Percentiles rank a stretch among this genome's conserved stretches.
phyloP scores from a whole-genome alignment of 2,888 invertebrate species.

The Meandrusa payeni region DNA sequence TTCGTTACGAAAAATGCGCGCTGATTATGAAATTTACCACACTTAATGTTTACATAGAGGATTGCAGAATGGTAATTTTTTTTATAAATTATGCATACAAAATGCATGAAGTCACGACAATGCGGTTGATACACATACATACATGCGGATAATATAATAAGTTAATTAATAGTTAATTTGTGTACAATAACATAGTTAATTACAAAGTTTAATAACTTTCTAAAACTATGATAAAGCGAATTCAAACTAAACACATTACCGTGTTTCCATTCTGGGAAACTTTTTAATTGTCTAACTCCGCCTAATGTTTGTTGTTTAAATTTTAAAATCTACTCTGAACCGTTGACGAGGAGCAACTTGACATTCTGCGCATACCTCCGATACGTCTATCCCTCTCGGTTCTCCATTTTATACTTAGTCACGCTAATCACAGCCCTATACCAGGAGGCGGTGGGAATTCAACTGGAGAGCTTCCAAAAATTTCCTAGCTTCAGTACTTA shows the following conservation, averaged over 20 bases:
- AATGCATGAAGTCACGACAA: too few species aligned
- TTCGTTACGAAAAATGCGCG: too few species aligned
- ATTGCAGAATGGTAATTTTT: too few species aligned
- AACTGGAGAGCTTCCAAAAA: not conserved
- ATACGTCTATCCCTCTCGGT: constrained; percentile 39
- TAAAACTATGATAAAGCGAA: constrained; percentile 17
- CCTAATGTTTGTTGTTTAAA: constrained; percentile 69
- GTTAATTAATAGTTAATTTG: too few species aligned
- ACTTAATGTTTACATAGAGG: too few species aligned
- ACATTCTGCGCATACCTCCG: constrained; percentile 62
- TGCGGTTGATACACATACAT: too few species aligned
- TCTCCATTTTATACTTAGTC: constrained; percentile 26
- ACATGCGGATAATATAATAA: too few species aligned
- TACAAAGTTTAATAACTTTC: too few species aligned
- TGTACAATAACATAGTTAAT: too few species aligned
- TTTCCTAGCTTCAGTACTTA: too few species aligned
- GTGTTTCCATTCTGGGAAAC: constrained; percentile 30
- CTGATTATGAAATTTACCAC: too few species aligned
- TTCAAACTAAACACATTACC: constrained; percentile 27
- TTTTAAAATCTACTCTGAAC: constrained; percentile 66
- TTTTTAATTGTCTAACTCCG: constrained; percentile 57
- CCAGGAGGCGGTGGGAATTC: constrained; percentile 1
- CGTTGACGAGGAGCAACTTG: constrained; percentile 63
- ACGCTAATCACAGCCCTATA: constrained; percentile 3
- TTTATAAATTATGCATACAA: too few species aligned